Conservation (phyloP, 2,797 vertebrate genomes). For the Adelosebastes latens region DNA sequence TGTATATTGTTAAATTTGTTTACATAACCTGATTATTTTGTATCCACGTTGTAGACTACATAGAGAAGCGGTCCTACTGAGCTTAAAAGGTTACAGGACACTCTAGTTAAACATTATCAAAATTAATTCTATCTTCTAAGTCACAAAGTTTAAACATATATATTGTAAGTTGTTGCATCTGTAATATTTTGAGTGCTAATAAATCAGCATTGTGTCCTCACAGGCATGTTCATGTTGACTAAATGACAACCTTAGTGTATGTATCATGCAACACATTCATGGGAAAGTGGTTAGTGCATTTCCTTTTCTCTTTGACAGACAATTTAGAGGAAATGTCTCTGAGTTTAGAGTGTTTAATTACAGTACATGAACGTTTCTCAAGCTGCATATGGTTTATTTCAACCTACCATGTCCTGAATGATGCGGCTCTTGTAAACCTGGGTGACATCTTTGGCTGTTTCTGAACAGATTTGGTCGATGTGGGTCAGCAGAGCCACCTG, state of each 20-base stretch:
- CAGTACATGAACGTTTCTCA: neutral
- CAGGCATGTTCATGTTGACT: neutral
- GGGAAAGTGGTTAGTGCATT: neutral
- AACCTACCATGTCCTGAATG: slow-evolving; percentile 59
- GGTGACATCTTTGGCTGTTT: slow-evolving; percentile 46
- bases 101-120: neutral
- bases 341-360: neutral
- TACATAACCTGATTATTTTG: neutral
- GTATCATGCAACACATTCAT: neutral
- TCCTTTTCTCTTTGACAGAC: neutral
- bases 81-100: neutral
- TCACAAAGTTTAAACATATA: neutral
- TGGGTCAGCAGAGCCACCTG: slow-evolving; percentile 81
- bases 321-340: neutral
- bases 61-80: neutral
- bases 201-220: neutral
- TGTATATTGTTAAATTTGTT: no score
- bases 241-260: neutral
- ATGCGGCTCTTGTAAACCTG: slow-evolving; percentile 60
- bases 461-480: slow-evolving; percentile 65
- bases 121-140: neutral
- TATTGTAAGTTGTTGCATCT: neutral
- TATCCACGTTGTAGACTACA: neutral
- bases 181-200: neutral
- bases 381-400: neutral